These are phyloP conservation scores for Falcaria lacertinaria DNA, from an alignment of 2,888 invertebrate genomes.

Conservation along the genomic window DNA sequence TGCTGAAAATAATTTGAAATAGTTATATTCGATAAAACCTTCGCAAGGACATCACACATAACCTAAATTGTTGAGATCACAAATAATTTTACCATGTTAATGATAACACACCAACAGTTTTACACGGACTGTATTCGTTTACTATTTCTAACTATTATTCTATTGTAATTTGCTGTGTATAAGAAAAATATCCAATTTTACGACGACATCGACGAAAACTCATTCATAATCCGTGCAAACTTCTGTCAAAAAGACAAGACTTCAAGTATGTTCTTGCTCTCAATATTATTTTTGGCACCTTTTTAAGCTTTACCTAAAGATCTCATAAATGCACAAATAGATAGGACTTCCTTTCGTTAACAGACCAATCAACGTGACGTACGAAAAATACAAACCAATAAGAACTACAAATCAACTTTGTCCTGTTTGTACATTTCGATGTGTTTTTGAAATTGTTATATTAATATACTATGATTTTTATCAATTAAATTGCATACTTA, in stretches of 20 bases:
- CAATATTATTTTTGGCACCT: neutral
- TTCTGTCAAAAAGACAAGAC: slow-evolving; percentile 39
- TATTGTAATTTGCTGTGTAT: slow-evolving; percentile 28
- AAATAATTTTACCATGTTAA: slow-evolving; percentile 41
- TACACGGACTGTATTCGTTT: slow-evolving; percentile 18
- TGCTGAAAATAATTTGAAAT: slow-evolving; percentile 54
- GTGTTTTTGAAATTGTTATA: too few species aligned
- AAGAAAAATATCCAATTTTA: slow-evolving; percentile 40
- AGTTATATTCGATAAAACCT: slow-evolving; percentile 16
- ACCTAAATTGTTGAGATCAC: slow-evolving; percentile 39
- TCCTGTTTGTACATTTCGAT: too few species aligned
- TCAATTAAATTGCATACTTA: too few species aligned
- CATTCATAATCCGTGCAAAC: slow-evolving; percentile 49
- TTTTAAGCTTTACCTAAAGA: too few species aligned
- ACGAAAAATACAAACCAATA: too few species aligned
- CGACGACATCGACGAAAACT: slow-evolving; percentile 41
- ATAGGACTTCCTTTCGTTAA: too few species aligned
- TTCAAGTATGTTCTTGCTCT: slow-evolving; percentile 8
- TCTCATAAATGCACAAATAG: too few species aligned
- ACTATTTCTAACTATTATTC: slow-evolving; percentile 19
- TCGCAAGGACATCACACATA: slow-evolving; percentile 45
- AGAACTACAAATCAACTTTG: too few species aligned
- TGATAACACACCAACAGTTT: slow-evolving; percentile 20
- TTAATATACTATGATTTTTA: too few species aligned
- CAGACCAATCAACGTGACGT: too few species aligned